phyloP scores from a whole-genome alignment of 2,113 vertebrate species.

The Cettia cetti region DNA sequence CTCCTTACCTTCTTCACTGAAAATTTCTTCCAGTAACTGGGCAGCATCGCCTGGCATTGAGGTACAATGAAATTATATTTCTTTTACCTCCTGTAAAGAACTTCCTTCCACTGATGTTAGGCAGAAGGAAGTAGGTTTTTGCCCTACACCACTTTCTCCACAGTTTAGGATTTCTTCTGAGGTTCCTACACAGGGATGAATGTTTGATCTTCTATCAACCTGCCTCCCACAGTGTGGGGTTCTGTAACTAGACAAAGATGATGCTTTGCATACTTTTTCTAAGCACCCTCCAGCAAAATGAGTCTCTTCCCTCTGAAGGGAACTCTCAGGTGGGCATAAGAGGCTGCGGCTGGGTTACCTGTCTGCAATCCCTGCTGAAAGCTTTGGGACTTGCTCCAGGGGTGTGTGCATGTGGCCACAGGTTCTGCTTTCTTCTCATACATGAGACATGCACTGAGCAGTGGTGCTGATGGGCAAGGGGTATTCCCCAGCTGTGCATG shows the following conservation, averaged over 20 bases:
- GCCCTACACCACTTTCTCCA: not conserved
- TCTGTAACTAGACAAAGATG: not conserved
- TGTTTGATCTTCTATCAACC: not conserved
- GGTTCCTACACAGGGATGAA: not conserved
- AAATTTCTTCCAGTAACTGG: not conserved
- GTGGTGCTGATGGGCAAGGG: fast-evolving
- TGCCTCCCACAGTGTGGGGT: not conserved
- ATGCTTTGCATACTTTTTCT: not conserved
- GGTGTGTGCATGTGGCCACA: too few relatives aligned
- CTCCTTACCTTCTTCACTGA: not conserved
- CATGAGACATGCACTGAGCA: not conserved
- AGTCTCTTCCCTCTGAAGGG: not conserved
- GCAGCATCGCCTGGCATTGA: not conserved
- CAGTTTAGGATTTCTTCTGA: not conserved
- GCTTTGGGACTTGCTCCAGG: not conserved
- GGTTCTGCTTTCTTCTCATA: not conserved
- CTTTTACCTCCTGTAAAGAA: not conserved
- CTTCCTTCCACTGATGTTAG: not conserved
- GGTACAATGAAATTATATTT: not conserved
- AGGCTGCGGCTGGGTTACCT: not conserved
- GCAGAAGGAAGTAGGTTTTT: not conserved
- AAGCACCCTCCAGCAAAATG: not conserved
- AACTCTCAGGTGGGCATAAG: not conserved
- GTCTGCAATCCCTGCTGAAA: not conserved
- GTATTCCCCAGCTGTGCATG: not conserved